A percentile compares a stretch with the other conserved stretches of the same genome.
Evolutionary conservation across 2,113 vertebrate species (phyloP).

Genomic region (cattle (Bos taurus)): ARS-UCD2.0 NC_037339.1:63445501-63446000

Average conservation of each 20-base stretch:
- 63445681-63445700: not conserved
- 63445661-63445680: too few relatives aligned
- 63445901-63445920: not conserved
- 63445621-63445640: too few relatives aligned
- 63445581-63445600: not conserved
- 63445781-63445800: not conserved
- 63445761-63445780: not conserved
- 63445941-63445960: not conserved
- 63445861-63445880: not conserved
- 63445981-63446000: too few relatives aligned
- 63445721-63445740: not conserved
- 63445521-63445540: not conserved
- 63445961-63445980: too few relatives aligned
- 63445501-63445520: not conserved
- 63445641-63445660: too few relatives aligned
- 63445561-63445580: not conserved
- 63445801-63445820: not conserved
- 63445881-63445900: not conserved
- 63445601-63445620: too few relatives aligned
- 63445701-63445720: not conserved
- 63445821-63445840: not conserved
- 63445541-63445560: not conserved
- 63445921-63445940: not conserved
- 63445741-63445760: not conserved
- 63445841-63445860: not conserved